phyloP scores from a whole-genome alignment of 2,113 vertebrate species.

The Amphilophus citrinellus region DNA sequence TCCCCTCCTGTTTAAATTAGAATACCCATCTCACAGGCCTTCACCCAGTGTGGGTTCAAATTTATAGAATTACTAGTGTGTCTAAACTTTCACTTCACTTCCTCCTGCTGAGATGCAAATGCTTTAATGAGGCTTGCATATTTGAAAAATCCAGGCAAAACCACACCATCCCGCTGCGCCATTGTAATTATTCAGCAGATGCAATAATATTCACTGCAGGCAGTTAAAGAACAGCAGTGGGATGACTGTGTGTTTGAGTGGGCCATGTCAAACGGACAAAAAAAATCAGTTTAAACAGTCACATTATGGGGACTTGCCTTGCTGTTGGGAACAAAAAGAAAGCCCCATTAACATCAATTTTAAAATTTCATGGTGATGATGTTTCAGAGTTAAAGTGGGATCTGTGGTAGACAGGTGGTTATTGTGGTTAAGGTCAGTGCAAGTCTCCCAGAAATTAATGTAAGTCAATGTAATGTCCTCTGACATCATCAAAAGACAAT shows the following conservation, averaged over 20 bases:
- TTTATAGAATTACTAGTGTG: conserved; percentile 13
- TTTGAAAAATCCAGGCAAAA: not conserved
- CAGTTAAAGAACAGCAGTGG: not conserved
- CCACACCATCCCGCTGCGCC: not conserved
- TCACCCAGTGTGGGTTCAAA: not conserved
- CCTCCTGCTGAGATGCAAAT: not conserved
- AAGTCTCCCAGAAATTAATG: not conserved
- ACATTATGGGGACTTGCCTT: not conserved
- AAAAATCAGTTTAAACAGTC: not conserved
- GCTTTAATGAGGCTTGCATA: conserved; percentile 7
- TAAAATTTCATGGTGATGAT: not conserved
- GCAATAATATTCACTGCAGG: conserved; percentile 27
- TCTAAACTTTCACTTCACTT: conserved; percentile 4
- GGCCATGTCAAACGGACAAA: not conserved
- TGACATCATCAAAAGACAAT: not conserved
- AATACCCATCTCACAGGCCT: not conserved
- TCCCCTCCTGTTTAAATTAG: not conserved
- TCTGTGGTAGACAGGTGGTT: not conserved
- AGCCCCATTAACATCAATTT: not conserved
- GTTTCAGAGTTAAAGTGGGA: not conserved
- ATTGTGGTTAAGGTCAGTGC: not conserved
- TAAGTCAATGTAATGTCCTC: not conserved
- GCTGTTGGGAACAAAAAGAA: not conserved
- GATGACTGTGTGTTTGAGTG: conserved; percentile 2
- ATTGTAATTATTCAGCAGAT: conserved; percentile 20